phyloP scores from a whole-genome alignment of 2,113 vertebrate species.

The Gadus chalcogrammus region DNA sequence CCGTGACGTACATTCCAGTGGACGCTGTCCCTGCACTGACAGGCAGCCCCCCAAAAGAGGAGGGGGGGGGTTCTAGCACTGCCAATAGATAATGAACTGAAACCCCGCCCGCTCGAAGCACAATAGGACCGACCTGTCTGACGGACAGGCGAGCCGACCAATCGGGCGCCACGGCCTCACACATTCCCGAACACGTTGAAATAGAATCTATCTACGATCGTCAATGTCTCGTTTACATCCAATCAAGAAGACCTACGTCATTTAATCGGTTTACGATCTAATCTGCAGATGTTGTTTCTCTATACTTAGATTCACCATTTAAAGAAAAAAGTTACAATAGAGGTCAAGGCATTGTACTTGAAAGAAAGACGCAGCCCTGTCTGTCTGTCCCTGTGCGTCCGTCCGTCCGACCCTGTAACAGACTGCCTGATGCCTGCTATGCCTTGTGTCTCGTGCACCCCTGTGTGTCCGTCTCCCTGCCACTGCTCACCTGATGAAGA shows the following conservation, averaged over 20 bases:
- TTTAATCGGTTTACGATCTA: too few species aligned
- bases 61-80: constrained; percentile 46
- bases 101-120: constrained; percentile 53
- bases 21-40: constrained; percentile 28
- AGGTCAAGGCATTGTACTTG: constrained; percentile 25
- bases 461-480: constrained; percentile 27
- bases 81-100: constrained; percentile 51
- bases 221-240: neutral
- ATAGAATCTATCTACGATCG: too few species aligned
- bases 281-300: constrained; percentile 9
- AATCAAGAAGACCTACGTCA: too few species aligned
- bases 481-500: constrained; percentile 42
- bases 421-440: constrained; percentile 69
- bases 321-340: constrained; percentile 19
- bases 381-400: constrained; percentile 29
- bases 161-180: constrained; percentile 30
- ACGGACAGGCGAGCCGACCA: constrained; percentile 22
- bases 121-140: constrained; percentile 43
- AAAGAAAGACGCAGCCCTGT: constrained; percentile 43
- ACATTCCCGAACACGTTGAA: constrained; percentile 47
- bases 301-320: constrained; percentile 45
- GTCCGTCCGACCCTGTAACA: constrained; percentile 42
- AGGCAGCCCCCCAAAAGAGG: too few species aligned
- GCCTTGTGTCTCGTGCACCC: constrained; percentile 66
- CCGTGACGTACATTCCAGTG: constrained; percentile 1